Conservation (phyloP, 1,140 invertebrate genomes). For the Apis mellifera region DNA sequence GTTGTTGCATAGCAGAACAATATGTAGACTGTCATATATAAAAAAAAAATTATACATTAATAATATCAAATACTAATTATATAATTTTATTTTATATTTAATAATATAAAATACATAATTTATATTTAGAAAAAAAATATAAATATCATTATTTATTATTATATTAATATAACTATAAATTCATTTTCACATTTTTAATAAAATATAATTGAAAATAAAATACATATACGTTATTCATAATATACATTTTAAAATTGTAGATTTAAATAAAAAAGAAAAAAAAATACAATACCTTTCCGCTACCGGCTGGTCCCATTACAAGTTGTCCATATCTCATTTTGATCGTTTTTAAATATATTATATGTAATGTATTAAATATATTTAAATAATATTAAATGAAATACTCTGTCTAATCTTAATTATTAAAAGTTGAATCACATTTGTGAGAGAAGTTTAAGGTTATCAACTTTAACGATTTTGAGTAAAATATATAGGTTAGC, state of each 20-base stretch:
- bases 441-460: background rate
- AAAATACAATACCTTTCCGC: conserved; percentile 89
- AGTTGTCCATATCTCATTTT: conserved; percentile 95
- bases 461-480: conserved; percentile 1
- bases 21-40: conserved; percentile 91
- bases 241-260: background rate
- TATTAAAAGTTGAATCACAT: background rate
- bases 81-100: no score
- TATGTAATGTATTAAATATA: no score
- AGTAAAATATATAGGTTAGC: background rate
- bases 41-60: conserved; percentile 29
- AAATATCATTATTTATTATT: background rate
- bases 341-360: conserved; percentile 2
- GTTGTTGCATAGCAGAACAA: conserved; percentile 93
- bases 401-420: background rate
- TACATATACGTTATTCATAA: background rate
- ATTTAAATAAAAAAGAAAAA: background rate
- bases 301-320: conserved; percentile 97
- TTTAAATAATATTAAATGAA: background rate
- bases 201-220: no score
- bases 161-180: background rate
- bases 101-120: background rate
- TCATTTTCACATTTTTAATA: no score
- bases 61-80: background rate
- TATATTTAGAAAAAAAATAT: conserved; percentile 15